These are phyloP conservation scores for Zaprionus kolodkinae DNA, from an alignment of 1,140 invertebrate genomes.

Conservation along the genomic window DNA sequence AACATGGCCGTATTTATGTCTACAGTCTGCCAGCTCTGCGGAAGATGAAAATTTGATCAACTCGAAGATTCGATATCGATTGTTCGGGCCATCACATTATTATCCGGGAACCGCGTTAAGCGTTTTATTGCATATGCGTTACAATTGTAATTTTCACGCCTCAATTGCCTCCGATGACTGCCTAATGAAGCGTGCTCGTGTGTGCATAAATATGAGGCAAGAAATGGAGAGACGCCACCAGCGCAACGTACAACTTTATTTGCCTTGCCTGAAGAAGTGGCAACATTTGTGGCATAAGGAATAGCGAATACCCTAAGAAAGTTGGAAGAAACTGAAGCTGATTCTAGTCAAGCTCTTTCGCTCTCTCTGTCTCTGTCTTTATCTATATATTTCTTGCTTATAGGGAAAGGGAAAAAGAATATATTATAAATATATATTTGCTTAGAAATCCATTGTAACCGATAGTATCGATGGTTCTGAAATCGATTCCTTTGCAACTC, in stretches of 20 bases:
- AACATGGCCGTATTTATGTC: conserved; percentile 93
- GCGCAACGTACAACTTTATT: conserved; percentile 61
- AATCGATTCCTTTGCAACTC: no score
- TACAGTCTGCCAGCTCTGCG: conserved; percentile 93
- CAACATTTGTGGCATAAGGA: not conserved
- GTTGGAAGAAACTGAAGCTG: no score
- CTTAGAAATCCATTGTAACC: no score
- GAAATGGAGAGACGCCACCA: not conserved
- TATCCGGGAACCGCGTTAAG: conserved; percentile 50
- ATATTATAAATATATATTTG: no score
- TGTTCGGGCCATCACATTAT: not conserved
- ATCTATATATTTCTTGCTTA: not conserved
- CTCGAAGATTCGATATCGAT: conserved; percentile 16
- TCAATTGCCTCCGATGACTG: conserved; percentile 70
- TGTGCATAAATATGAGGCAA: conserved; percentile 68
- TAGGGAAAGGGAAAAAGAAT: no score
- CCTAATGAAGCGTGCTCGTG: conserved; percentile 74
- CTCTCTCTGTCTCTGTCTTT: not conserved
- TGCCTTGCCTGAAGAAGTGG: not conserved
- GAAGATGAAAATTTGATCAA: not conserved
- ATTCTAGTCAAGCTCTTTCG: no score
- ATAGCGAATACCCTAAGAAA: conserved; percentile 13
- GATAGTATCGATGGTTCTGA: no score
- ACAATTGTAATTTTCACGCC: conserved; percentile 81
- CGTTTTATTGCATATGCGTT: conserved; percentile 78